phyloP scores from a whole-genome alignment of 37 sponge, comb jelly and placozoan genomes.

The Spongilla lacustris region DNA sequence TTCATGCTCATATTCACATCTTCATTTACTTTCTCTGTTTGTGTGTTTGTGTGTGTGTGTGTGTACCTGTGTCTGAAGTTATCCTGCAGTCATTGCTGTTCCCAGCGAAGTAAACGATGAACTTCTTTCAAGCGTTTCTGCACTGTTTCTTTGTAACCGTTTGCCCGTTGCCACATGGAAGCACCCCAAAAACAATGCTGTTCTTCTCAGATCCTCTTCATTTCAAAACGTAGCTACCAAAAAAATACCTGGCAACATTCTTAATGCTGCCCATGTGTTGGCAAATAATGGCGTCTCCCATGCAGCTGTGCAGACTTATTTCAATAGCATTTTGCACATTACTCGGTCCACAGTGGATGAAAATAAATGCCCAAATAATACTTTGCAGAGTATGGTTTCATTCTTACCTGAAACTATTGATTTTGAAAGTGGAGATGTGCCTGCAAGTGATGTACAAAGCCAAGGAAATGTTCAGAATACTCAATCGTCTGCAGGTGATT shows the following conservation, averaged over 20 bases:
- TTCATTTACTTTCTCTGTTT: neutral
- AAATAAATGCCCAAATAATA: neutral
- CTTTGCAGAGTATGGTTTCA: neutral
- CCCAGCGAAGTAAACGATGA: conserved; percentile 76
- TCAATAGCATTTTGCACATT: neutral
- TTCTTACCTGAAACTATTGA: neutral
- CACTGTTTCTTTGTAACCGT: conserved; percentile 73
- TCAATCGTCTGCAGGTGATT: neutral
- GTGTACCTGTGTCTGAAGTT: conserved; percentile 49
- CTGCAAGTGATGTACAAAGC: neutral
- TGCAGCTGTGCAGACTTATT: neutral
- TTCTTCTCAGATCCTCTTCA: conserved; percentile 81
- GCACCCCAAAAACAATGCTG: conserved; percentile 67
- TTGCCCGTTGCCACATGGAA: conserved; percentile 91
- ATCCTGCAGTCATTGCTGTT: conserved; percentile 85
- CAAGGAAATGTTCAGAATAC: neutral
- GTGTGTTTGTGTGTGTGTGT: neutral
- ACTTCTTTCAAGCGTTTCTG: conserved; percentile 47
- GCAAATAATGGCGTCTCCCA: neutral
- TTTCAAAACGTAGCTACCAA: neutral
- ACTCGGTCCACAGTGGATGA: neutral
- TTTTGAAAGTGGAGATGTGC: neutral
- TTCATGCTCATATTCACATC: neutral
- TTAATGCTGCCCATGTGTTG: neutral
- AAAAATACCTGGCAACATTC: neutral